Evolutionary conservation across 2,888 invertebrate genomes (phyloP).

Genomic region (Druceiella hillmani): DNA sequence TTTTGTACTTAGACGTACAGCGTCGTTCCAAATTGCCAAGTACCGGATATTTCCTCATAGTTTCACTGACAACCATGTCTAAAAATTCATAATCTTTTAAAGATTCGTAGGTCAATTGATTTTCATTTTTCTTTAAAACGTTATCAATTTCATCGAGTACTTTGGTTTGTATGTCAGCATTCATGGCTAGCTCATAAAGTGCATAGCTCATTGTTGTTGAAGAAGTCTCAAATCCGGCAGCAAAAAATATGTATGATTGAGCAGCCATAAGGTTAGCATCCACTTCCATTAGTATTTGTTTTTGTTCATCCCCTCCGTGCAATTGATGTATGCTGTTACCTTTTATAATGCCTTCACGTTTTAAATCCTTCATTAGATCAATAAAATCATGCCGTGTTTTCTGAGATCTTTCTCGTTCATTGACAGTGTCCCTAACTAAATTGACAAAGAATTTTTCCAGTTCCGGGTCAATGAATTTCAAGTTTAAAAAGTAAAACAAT

Average conservation of each 20-base stretch:
- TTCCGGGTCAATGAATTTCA: slow-evolving; percentile 1
- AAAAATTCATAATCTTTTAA: slow-evolving; percentile 29
- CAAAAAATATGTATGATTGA: slow-evolving; percentile 40
- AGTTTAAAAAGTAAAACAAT: slow-evolving; percentile 8
- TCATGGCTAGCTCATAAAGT: slow-evolving; percentile 33
- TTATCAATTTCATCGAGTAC: slow-evolving; percentile 27
- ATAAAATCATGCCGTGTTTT: slow-evolving; percentile 18
- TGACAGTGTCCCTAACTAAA: slow-evolving; percentile 17
- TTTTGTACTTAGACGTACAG: slow-evolving; percentile 30
- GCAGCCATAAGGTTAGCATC: slow-evolving; percentile 33
- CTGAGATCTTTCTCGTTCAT: slow-evolving; percentile 11
- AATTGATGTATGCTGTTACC: neutral
- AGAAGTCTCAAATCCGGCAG: slow-evolving; percentile 42
- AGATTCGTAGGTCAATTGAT: slow-evolving; percentile 27
- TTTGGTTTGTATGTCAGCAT: slow-evolving; percentile 35
- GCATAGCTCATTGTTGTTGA: slow-evolving; percentile 36
- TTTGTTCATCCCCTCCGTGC: slow-evolving; percentile 3
- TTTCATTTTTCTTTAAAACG: slow-evolving; percentile 23
- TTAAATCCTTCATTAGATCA: slow-evolving; percentile 19
- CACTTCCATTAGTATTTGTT: slow-evolving; percentile 24
- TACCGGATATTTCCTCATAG: slow-evolving; percentile 41
- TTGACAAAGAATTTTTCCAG: slow-evolving; percentile 16
- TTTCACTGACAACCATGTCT: slow-evolving; percentile 31
- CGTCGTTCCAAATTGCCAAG: slow-evolving; percentile 34
- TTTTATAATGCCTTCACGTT: too few species aligned